Evolutionary conservation across 2,888 invertebrate genomes (phyloP), one percentile per base, ranked within the genome.

Genomic region (Liposcelis brunnea): DNA sequence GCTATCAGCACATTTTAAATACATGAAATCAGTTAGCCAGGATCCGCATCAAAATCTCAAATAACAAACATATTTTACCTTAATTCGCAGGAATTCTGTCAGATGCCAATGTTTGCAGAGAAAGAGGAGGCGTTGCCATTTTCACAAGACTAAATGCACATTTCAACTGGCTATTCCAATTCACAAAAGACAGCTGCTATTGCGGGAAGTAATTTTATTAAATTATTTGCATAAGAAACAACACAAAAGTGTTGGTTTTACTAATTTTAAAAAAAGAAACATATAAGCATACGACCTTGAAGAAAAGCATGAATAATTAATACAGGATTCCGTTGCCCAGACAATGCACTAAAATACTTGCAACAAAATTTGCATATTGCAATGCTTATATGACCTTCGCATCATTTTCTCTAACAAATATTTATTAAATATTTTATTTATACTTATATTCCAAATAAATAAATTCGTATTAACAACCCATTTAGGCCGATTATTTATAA

Each of bases 181-280:
- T 69, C 44, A 72, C 72, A 8, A 64, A 60, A 47, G 68, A 70
- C 52, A 71, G 71, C 12, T 75, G 74, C 51, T 72, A 68, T 51
- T 73, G 72, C 51, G 54, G 56, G 18, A 49, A 53, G 19, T 46
- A 49, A 42, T 47, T 49, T 48, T 47, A 47, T 18, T n/a, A n/a
- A n/a, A n/a, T n/a, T 46, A 15, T 35, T 15, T 35, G 35, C 35
- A 35, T 14, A 35, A 7, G 16, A 15, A n/a, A n/a, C n/a, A n/a
- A 16, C 35, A 6, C 5, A 6, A 15, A 35, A 16, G 14, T 35
- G 4, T 6, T 15, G 7, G 5, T 35, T 35, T 35, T 5, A 15
- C 15, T 35, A 14, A 35, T 35, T 35, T 14, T 14, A 6, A 6
- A 16, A 15, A 10, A 35, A 35, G 10, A n/a, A 32, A 32, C 32